A percentile compares a stretch with the other conserved stretches of the same genome.
Conservation (phyloP, 2,113 vertebrate species). For the Rhinogobius similis region DNA sequence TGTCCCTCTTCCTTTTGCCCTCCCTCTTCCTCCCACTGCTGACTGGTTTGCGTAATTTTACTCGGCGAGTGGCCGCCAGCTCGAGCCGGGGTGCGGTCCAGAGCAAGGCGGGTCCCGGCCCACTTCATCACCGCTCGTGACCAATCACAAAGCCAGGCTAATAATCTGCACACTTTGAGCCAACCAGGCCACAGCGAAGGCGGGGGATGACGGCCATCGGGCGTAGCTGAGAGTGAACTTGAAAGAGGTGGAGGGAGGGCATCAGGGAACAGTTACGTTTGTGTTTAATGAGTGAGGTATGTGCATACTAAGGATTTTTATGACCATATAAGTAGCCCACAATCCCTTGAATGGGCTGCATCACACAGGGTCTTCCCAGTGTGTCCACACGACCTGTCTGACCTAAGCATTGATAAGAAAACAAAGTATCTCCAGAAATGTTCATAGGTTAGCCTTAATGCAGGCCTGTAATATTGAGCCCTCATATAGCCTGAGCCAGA, state of each 20-base stretch:
- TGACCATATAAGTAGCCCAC: slow-evolving; percentile 82
- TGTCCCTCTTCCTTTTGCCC: slow-evolving; percentile 33
- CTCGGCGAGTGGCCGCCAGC: slow-evolving; percentile 41
- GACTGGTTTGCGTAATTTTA: slow-evolving; percentile 59
- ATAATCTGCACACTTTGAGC: slow-evolving; percentile 13
- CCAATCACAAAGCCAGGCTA: slow-evolving; percentile 22
- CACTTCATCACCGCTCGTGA: slow-evolving; percentile 7
- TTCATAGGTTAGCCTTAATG: not conserved
- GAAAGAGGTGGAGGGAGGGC: slow-evolving; percentile 54
- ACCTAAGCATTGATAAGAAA: slow-evolving; percentile 22
- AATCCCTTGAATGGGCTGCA: slow-evolving; percentile 61
- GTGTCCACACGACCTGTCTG: slow-evolving; percentile 51
- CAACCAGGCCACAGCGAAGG: slow-evolving; percentile 46
- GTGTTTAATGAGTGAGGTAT: slow-evolving; percentile 81
- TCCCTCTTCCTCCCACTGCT: slow-evolving; percentile 63
- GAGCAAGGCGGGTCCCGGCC: slow-evolving; percentile 34
- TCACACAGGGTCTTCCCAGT: slow-evolving; percentile 52
- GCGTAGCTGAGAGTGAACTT: slow-evolving; percentile 51
- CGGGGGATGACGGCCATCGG: slow-evolving; percentile 17
- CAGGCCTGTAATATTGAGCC: not conserved
- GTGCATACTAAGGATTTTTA: slow-evolving; percentile 75
- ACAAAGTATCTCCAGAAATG: slow-evolving; percentile 3
- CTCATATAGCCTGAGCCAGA: not conserved
- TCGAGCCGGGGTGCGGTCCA: slow-evolving; percentile 76
- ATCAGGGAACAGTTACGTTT: slow-evolving; percentile 50